Evolutionary conservation across 2,797 vertebrate genomes (phyloP).

Genomic region (Labeo calbasu): DNA sequence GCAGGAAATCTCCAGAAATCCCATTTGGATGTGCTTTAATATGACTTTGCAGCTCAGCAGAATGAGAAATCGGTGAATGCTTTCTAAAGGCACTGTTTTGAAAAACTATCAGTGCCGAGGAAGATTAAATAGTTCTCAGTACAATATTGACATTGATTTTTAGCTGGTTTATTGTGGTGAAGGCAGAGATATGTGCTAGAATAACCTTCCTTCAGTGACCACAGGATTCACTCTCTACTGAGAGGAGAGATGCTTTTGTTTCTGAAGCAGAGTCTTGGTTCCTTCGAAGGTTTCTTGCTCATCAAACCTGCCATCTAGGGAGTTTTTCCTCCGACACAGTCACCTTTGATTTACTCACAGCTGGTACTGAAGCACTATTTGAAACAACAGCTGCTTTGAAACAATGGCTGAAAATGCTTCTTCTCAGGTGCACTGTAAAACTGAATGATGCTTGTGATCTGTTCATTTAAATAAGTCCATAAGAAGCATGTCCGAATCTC

Average conservation of each 20-base stretch:
- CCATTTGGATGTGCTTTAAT: background rate
- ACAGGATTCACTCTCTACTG: background rate
- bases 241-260: background rate
- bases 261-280: background rate
- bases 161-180: background rate
- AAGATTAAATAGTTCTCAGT: conserved; percentile 9
- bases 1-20: background rate
- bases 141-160: conserved; percentile 35
- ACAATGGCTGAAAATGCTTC: background rate
- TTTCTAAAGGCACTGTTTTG: background rate
- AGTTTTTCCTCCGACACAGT: background rate
- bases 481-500: background rate
- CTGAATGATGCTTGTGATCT: too few relatives aligned
- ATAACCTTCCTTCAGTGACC: background rate
- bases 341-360: background rate
- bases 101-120: conserved; percentile 4
- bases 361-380: background rate
- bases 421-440: background rate
- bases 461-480: background rate
- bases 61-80: background rate
- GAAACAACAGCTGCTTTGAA: background rate
- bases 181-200: background rate
- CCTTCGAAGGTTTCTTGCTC: conserved; percentile 5
- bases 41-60: background rate
- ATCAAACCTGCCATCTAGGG: background rate